Conservation (phyloP, 1,140 invertebrate species). For the Andrena cerasifolii region DNA sequence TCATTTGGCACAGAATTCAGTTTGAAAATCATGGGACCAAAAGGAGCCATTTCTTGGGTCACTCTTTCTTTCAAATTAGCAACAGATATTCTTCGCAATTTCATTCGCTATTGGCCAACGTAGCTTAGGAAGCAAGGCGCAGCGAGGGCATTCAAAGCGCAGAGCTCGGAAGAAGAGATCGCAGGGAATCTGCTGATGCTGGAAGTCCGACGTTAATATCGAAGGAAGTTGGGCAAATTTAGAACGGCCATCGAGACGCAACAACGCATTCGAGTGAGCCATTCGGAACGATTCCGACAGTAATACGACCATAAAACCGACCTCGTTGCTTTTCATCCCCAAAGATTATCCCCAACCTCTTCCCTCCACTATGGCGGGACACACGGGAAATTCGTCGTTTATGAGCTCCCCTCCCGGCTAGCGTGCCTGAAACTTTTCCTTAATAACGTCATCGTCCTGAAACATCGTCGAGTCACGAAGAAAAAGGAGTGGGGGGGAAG, state of each 20-base stretch:
- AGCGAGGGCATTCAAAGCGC: too few species aligned
- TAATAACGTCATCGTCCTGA: background rate
- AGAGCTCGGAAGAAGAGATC: too few species aligned
- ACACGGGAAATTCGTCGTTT: background rate
- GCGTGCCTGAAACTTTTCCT: conserved; percentile 3
- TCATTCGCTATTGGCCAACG: too few species aligned
- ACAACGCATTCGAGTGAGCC: background rate
- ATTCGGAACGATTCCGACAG: background rate
- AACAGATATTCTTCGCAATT: too few species aligned
- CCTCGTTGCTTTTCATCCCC: background rate
- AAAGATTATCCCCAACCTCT: conserved; percentile 8
- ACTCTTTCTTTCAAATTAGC: too few species aligned
- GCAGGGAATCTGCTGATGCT: too few species aligned
- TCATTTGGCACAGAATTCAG: too few species aligned
- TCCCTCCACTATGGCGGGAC: too few species aligned
- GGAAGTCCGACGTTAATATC: background rate
- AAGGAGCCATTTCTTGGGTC: too few species aligned
- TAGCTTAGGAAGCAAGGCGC: too few species aligned
- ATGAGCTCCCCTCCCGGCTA: background rate
- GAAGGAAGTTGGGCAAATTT: too few species aligned
- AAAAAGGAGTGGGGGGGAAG: background rate
- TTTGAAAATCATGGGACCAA: too few species aligned
- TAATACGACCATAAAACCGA: conserved; percentile 16
- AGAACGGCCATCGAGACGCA: background rate
- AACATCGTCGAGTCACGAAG: background rate